Evolutionary conservation across 2,113 vertebrate species (phyloP), one percentile per base, ranked within the genome.

Genomic region (Neodontobutis hainanensis): DNA sequence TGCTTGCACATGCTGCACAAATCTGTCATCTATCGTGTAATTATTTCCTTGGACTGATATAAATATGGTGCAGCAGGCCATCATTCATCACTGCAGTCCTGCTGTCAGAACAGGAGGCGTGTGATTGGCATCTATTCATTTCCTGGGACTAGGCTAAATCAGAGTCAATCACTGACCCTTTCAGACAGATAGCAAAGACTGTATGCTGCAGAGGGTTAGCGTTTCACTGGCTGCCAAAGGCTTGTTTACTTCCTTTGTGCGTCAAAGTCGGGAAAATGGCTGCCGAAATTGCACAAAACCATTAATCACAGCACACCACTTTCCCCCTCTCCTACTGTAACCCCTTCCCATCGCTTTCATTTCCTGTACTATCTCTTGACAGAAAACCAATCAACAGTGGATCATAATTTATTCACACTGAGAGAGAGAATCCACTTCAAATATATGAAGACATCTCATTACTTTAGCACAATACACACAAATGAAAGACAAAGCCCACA

Each of bases 121-220:
- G 42, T 88, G 90, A 92, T 92, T 92, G 87, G 80, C 85, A 89
- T 88, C 88, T 90, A 79, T 90, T 92, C 83, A 91, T 90, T 89
- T 87, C 87, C 77, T 69, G 70, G 68, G 75, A 86, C 80, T 68
- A 72, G 73, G 55, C 81, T 46, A 69, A 90, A 90, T 91, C 85
- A 81, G 78, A 86, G 79, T 89, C 88, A 91, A 92, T 92, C 90
- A 90, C 45, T 89, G 90, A 87, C 82, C 90, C 84, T 90, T 91
- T 92, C 89, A 92, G 69, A 87, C 40, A 40, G 65, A 77, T 68
- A 75, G 77, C 75, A 78, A 72, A 57, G 68, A 62, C 72, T 79
- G 78, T 78, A 80, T 85, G 73, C 75, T 69, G 80, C 67, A 66
- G 63, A 71, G 62, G 78, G 87, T 84, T 72, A 83, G 83, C 71